Evolutionary conservation across 2,797 vertebrate genomes (phyloP).

Genomic region (Acanthis flammea): DNA sequence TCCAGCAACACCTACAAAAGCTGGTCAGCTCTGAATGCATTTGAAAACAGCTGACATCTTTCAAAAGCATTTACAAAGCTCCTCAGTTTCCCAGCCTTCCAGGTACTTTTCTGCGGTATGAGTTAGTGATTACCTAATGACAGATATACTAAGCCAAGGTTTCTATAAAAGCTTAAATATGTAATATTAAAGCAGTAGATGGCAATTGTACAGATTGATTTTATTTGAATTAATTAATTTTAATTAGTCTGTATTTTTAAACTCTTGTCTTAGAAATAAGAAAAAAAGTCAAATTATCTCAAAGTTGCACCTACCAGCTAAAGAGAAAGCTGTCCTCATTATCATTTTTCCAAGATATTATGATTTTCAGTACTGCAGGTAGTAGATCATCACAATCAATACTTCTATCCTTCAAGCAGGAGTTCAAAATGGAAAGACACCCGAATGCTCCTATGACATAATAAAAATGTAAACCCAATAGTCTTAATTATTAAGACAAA

Average conservation of each 20-base stretch:
- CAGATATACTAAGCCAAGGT: neutral
- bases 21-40: neutral
- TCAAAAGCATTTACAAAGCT: neutral
- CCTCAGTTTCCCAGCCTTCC: neutral
- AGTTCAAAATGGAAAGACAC: slow-evolving; percentile 88
- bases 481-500: neutral
- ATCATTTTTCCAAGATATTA: slow-evolving; percentile 89
- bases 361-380: slow-evolving; percentile 82
- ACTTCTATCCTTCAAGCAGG: slow-evolving; percentile 81
- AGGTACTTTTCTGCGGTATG: neutral
- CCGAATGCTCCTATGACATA: slow-evolving; percentile 83
- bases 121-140: neutral
- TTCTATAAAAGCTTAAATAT: neutral
- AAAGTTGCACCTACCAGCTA: slow-evolving; percentile 80
- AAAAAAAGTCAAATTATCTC: neutral
- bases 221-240: neutral
- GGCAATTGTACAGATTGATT: neutral
- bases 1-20: neutral
- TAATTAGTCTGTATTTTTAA: neutral
- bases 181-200: neutral
- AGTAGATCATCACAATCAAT: slow-evolving; percentile 82
- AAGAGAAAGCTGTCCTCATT: slow-evolving; percentile 92
- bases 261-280: neutral
- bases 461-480: neutral
- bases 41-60: neutral